Evolutionary conservation across 2,888 invertebrate species (phyloP).

Genomic region (Ommatoiulus sabulosus): DNA sequence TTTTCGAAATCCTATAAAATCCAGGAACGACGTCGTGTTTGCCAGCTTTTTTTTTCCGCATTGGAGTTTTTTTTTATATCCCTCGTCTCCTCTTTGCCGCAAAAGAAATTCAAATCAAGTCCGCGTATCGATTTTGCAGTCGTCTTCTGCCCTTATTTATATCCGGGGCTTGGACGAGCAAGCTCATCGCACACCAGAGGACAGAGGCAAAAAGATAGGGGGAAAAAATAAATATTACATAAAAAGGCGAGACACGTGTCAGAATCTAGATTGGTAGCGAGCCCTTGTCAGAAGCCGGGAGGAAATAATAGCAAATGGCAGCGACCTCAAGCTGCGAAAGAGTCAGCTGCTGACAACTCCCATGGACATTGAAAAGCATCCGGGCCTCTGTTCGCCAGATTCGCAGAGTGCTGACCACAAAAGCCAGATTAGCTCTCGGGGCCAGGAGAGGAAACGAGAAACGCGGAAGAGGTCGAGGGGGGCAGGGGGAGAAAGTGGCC

Average conservation of each 20-base stretch:
- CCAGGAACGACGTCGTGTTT: neutral
- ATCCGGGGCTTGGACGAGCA: constrained; percentile 16
- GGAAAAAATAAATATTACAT: constrained; percentile 18
- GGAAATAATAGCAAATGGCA: constrained; percentile 43
- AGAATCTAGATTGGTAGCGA: constrained; percentile 39
- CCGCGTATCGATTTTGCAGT: constrained; percentile 36
- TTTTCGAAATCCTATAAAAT: neutral
- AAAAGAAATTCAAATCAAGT: constrained; percentile 43
- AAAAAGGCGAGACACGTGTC: constrained; percentile 43
- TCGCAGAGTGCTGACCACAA: constrained; percentile 37
- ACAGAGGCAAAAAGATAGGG: neutral
- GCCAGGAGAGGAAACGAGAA: constrained; percentile 31
- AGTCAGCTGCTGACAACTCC: constrained; percentile 43
- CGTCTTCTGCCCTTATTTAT: constrained; percentile 40
- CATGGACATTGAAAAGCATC: constrained; percentile 40
- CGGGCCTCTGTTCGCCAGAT: constrained; percentile 31
- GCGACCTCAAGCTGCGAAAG: constrained; percentile 39
- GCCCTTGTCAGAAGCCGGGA: constrained; percentile 26
- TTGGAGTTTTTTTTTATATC: neutral
- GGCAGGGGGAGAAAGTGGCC: neutral
- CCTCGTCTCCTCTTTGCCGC: neutral
- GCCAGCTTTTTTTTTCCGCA: neutral
- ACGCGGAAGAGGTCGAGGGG: neutral
- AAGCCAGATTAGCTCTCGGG: constrained; percentile 32
- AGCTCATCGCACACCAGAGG: constrained; percentile 24